These are phyloP conservation scores for Caenorhabditis brenneri DNA, from an alignment of 1,140 invertebrate species.

Conservation along the genomic window DNA sequence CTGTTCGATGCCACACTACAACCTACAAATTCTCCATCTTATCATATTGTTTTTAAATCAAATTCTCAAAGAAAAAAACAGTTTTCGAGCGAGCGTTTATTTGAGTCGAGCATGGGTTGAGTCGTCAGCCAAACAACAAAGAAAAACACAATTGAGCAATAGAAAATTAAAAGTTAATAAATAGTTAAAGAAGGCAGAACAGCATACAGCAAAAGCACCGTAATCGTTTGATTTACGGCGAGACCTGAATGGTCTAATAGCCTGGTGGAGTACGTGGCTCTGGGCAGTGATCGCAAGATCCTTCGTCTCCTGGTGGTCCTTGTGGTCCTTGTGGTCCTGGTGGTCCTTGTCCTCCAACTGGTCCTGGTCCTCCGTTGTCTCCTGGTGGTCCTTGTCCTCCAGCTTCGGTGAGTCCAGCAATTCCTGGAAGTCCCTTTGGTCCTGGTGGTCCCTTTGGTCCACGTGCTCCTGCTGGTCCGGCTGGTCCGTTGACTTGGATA, in stretches of 20 bases:
- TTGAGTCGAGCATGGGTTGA: constrained; percentile 34
- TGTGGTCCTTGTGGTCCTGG: constrained; percentile 62
- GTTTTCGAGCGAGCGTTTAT: constrained; percentile 34
- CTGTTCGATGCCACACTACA: background rate
- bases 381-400: constrained; percentile 60
- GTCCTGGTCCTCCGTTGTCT: constrained; percentile 60
- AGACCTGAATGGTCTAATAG: constrained; percentile 46
- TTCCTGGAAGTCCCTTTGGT: constrained; percentile 57
- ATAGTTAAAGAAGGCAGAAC: constrained; percentile 7
- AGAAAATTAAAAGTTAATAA: background rate
- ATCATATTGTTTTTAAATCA: background rate
- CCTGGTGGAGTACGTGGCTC: constrained; percentile 58
- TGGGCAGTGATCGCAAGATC: constrained; percentile 58
- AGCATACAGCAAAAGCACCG: constrained; percentile 34
- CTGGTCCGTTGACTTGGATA: constrained; percentile 67
- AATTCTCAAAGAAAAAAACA: background rate
- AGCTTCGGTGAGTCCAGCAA: constrained; percentile 50
- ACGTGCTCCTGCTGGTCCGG: constrained; percentile 60
- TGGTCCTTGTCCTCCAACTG: constrained; percentile 62
- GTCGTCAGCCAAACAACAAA: constrained; percentile 39
- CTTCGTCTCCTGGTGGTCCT: constrained; percentile 58
- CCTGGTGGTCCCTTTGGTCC: constrained; percentile 60
- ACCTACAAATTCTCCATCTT: background rate
- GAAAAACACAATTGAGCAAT: constrained; percentile 21
- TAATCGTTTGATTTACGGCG: background rate